Base-by-base conservation (phyloP, 2,113 vertebrate genomes). In the Empidonax traillii region DNA sequence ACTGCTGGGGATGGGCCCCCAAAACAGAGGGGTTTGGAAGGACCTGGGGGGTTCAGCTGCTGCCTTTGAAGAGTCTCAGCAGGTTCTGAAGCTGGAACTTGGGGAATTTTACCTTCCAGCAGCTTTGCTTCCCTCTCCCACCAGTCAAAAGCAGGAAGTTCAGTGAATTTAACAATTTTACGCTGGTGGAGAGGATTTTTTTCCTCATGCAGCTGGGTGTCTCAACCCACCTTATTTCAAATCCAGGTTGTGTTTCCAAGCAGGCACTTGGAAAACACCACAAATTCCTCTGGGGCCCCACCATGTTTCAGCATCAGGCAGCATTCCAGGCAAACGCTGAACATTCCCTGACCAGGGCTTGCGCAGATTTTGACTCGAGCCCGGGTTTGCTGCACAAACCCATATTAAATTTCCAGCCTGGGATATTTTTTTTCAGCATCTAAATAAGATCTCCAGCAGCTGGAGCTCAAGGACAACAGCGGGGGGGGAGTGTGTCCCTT, bases 1-100 rank as follows among this genome's bases (percentile, higher is more conserved):
- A 2, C 52, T 37, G 56, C 56, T 3, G 28, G 37, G 55, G 55
- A 39, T 0, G 0, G 23, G 5, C 2, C 21, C 14, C 8, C 35
- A 24, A n/a, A n/a, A 37, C 51, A 74, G 10, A 1, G 2, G 56
- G 25, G 49, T 53, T 49, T 21, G 46, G 46, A 20, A 47, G 51
- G 58, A 43, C 1, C 68, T 3, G 18, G 33, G 33, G 37, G 41
- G 17, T n/a, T 71, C 4, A 58, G 43, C 18, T 61, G 43, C 81
- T 78, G 80, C 47, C 41, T 52, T 56, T 0, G 0, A n/a, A 47
- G 20, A 59, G 10, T 11, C 22, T 43, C 2, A 1, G 12, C 2
- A 35, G 43, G 23, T 27, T 77, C 2, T 33, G 66, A 33, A 56
- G 59, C 3, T 1, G 49, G 18, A 43, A 72, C 0, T 0, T 0